Evolutionary conservation across 1,140 invertebrate species (phyloP).

Genomic region (Dysdera silvatica): DNA sequence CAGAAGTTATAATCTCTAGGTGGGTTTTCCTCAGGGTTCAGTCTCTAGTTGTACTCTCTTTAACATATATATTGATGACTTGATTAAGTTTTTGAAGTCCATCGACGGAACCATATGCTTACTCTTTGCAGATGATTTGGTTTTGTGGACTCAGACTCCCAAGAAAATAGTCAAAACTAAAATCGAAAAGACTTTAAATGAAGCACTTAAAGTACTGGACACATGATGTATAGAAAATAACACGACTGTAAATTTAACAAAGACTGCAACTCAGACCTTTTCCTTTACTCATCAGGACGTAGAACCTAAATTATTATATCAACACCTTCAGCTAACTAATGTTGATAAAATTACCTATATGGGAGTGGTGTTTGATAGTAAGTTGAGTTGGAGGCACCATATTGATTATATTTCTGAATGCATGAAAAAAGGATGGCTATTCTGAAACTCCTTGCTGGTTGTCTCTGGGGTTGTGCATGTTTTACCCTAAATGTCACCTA

Average conservation of each 20-base stretch:
- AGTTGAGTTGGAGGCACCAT: neutral
- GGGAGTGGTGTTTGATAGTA: neutral
- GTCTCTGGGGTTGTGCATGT: neutral
- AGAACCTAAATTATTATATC: neutral
- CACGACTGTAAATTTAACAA: neutral
- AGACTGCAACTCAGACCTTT: neutral
- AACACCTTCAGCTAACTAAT: neutral
- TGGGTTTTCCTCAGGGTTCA: neutral
- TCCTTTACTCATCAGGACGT: neutral
- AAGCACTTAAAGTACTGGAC: neutral
- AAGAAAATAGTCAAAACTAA: neutral
- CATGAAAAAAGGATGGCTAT: neutral
- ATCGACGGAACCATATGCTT: neutral
- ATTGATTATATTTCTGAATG: neutral
- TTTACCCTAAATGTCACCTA: neutral
- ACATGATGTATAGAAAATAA: neutral
- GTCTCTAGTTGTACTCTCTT: neutral
- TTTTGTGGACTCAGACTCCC: neutral
- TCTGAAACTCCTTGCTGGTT: neutral
- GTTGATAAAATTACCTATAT: neutral
- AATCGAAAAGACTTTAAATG: too few relatives aligned
- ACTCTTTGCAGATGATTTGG: neutral
- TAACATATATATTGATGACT: neutral
- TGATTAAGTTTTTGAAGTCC: neutral
- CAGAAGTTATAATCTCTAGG: neutral